Evolutionary conservation across 2,888 invertebrate species (phyloP), one percentile per base, ranked within the genome.

Genomic region (Salticus scenicus): DNA sequence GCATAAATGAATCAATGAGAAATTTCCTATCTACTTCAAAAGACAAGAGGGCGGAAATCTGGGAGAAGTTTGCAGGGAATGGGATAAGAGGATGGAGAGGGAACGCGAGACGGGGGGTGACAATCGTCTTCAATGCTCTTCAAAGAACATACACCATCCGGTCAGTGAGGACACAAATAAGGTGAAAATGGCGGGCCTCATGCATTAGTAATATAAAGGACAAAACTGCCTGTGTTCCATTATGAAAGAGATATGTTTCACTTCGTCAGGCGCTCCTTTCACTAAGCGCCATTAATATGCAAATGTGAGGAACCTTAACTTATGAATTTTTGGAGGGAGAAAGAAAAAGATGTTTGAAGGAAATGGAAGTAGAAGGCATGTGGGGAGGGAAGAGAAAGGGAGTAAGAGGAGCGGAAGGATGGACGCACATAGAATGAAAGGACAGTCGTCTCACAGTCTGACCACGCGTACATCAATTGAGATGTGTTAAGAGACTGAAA

Each of bases 161-260:
- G 86, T 86, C 86, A 86, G 76, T 71, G 78, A 70, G 80, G 76
- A 76, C 75, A 66, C 76, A 86, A 86, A 86, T 86, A 86, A 86
- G 86, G 86, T 86, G 85, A 78, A 85, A 85, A 85, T 79, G 85
- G 85, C 42, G 63, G 74, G 73, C 17, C 86, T 86, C 86, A 86
- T 86, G 80, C 75, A 80, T 86, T 86, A 80, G 79, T 78, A 74
- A 85, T 85, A 76, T 71, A 80, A 76, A 57, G 75, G 75, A 71
- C 63, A 28, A 28, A 63, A 28, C 24, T 57, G 74, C 70, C 67
- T 74, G 67, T 57, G 74, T 69, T 69, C 64, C 77, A 79, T 85
- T 79, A 85, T 85, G 80, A 41, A 76, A 33, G 73, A 72, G 80
- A 80, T 86, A 86, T 86, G 86, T 80, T 86, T 63, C 86, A 86